Percentiles rank a stretch among this genome's conserved stretches.
phyloP scores from a whole-genome alignment of 2,113 vertebrate species.

The rat (Rattus norvegicus) region GRCr8 NC_086024.1:83018001-83018500 shows the following conservation, averaged over 20 bases:
- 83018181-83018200: not conserved
- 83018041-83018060: not conserved
- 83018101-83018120: not conserved
- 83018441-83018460: not conserved
- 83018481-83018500: not conserved
- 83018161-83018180: fast-evolving
- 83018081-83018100: not conserved
- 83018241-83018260: too few relatives aligned
- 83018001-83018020: not conserved
- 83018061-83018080: not conserved
- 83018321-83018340: too few relatives aligned
- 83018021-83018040: not conserved
- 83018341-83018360: not conserved
- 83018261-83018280: not conserved
- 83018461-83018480: not conserved
- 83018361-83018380: not conserved
- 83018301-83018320: not conserved
- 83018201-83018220: not conserved
- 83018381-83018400: not conserved
- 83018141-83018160: not conserved
- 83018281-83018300: not conserved
- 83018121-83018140: not conserved
- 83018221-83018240: not conserved
- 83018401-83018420: not conserved
- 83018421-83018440: not conserved